Base-by-base conservation (phyloP, 2,797 vertebrate genomes). In the Epinephelus awoara region DNA sequence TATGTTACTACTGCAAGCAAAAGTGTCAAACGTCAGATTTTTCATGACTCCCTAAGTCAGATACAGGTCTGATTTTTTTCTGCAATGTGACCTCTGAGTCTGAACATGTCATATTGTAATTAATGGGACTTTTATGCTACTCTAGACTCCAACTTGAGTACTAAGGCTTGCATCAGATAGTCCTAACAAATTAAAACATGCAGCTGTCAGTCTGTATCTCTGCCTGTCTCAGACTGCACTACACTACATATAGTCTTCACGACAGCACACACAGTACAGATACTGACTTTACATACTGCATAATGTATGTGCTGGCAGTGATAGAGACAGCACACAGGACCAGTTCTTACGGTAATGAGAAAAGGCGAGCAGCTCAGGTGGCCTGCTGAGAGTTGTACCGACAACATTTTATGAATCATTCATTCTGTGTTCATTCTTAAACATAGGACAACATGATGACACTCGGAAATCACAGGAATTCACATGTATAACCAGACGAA, bases 361-460 rank as follows among this genome's bases (percentile, higher is more conserved):
- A 49, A 27, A 78, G 14, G 12, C 11, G 64, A 71, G 54, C 47
- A 23, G 34, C 51, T 13, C 34, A 64, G 18, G n/a, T 13, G 17
- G n/a, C 52, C 50, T 63, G 18, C 46, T 69, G 64, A 63, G 52
- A 79, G 56, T 2, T 51, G n/a, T n/a, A n/a, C 21, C 23, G 6
- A 68, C 25, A 52, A 3, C 19, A 56, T 49, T 21, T 65, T n/a
- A 72, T 59, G 15, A 63, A 78, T 58, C 15, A 71, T 63, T 75
- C 25, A 66, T 5, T 66, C 19, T 14, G 0, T 40, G 18, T 67
- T 69, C 13, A 61, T 62, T 72, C 21, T 64, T 25, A 63, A 75
- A 71, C 15, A 66, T 12, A 27, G 4, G 47, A 52, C 18, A 13
- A 47, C 19, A 15, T 34, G 44, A 50, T 56, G 12, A 40, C 17